phyloP scores from a whole-genome alignment of 2,888 invertebrate genomes.

The Limenitis camilla region DNA sequence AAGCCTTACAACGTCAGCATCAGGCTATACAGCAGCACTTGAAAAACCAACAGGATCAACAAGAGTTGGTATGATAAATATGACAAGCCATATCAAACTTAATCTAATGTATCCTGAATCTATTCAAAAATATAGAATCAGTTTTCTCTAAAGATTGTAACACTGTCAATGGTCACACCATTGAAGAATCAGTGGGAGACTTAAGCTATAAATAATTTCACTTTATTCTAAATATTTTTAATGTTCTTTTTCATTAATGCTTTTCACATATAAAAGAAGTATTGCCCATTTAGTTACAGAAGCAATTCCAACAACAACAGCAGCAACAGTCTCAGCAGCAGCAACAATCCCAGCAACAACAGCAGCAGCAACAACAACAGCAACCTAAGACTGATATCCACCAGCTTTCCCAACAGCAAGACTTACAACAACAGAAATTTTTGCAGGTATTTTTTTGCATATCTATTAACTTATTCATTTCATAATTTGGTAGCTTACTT shows the following conservation, averaged over 20 bases:
- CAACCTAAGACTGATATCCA: slow-evolving; percentile 57
- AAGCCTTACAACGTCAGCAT: slow-evolving; percentile 37
- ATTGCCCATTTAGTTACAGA: slow-evolving; percentile 42
- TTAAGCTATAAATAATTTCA: too few relatives aligned
- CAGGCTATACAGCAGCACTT: slow-evolving; percentile 77
- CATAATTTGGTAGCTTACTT: too few relatives aligned
- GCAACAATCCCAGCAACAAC: slow-evolving; percentile 45
- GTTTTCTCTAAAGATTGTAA: too few relatives aligned
- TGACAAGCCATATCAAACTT: too few relatives aligned
- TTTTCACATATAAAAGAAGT: too few relatives aligned
- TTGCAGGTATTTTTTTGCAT: slow-evolving; percentile 42
- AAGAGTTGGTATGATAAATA: slow-evolving; percentile 59
- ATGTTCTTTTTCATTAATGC: too few relatives aligned
- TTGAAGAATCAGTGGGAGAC: too few relatives aligned
- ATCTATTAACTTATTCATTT: too few relatives aligned
- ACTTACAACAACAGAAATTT: slow-evolving; percentile 65
- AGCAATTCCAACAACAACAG: slow-evolving; percentile 46
- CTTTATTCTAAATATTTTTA: too few relatives aligned
- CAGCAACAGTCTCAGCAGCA: slow-evolving; percentile 56
- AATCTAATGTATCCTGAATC: too few relatives aligned
- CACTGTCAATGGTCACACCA: too few relatives aligned
- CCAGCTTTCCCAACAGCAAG: slow-evolving; percentile 63
- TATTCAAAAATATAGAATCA: too few relatives aligned
- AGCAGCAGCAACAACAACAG: slow-evolving; percentile 33
- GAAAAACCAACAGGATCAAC: slow-evolving; percentile 72